Evolutionary conservation across 2,113 vertebrate species (phyloP).

Genomic region (Nothoprocta pentlandii): DNA sequence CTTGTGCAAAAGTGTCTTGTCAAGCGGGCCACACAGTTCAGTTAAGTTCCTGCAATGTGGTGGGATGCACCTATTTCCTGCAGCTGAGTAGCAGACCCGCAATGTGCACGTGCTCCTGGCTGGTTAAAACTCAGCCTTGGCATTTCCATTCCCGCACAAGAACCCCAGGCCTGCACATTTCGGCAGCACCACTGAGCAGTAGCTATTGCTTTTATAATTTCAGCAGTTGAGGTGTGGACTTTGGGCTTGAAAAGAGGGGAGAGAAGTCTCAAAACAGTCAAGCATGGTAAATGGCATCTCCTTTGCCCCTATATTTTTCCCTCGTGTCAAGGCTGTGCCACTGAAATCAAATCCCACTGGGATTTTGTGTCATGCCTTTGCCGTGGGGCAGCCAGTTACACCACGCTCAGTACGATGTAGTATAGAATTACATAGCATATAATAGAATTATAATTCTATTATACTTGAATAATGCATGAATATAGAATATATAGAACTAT

Average conservation of each 20-base stretch:
- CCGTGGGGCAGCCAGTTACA: background rate
- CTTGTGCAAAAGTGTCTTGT: constrained; percentile 6
- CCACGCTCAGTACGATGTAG: background rate
- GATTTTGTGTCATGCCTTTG: background rate
- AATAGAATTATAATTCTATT: too few species aligned
- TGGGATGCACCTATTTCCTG: background rate
- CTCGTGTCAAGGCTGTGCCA: background rate
- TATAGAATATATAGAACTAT: too few species aligned
- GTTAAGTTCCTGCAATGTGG: background rate
- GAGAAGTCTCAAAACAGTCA: background rate
- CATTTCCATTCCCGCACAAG: background rate
- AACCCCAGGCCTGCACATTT: background rate
- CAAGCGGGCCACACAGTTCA: background rate
- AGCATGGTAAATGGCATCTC: background rate
- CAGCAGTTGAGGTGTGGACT: constrained; percentile 36
- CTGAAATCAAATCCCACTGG: background rate
- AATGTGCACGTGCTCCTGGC: background rate
- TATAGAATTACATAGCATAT: too few species aligned
- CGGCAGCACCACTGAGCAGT: background rate
- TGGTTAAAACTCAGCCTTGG: background rate
- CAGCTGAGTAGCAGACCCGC: background rate
- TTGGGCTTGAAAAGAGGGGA: background rate
- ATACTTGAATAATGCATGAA: too few species aligned
- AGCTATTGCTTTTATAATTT: constrained; percentile 31
- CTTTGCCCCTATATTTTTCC: background rate